A percentile compares a stretch with the other conserved stretches of the same genome.
Conservation (phyloP, 2,888 invertebrate genomes). For the Folsomia candida region DNA sequence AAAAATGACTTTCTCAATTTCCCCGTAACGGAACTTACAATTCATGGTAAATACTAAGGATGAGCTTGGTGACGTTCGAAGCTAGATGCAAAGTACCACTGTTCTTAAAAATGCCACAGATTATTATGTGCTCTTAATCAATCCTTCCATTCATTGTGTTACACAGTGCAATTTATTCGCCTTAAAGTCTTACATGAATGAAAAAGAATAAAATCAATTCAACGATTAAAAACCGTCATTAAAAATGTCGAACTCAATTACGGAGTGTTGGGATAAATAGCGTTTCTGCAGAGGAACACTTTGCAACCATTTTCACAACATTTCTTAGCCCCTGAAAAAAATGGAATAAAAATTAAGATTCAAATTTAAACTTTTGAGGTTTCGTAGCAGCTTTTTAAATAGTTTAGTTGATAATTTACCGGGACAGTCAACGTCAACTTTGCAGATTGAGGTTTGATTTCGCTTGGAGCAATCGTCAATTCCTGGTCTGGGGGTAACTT, state of each 20-base stretch:
- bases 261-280: conserved; percentile 44
- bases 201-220: background rate
- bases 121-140: no score
- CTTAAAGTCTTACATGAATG: background rate
- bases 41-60: no score
- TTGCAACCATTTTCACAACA: conserved; percentile 46
- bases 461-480: conserved; percentile 37
- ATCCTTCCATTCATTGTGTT: no score
- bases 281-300: conserved; percentile 36
- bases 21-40: no score
- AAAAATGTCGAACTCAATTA: conserved; percentile 10
- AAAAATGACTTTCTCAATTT: no score
- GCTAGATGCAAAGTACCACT: no score
- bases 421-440: conserved; percentile 41
- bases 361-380: background rate
- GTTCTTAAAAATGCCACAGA: no score
- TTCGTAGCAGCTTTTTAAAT: background rate
- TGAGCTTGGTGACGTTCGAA: no score
- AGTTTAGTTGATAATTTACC: conserved; percentile 28
- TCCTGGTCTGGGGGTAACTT: conserved; percentile 45
- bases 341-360: background rate
- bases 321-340: conserved; percentile 42
- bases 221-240: background rate
- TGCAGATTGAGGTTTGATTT: conserved; percentile 34
- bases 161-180: background rate